A percentile compares a stretch with the other conserved stretches of the same genome.
Evolutionary conservation across 2,888 invertebrate species (phyloP).

Genomic region (Macaria notata): DNA sequence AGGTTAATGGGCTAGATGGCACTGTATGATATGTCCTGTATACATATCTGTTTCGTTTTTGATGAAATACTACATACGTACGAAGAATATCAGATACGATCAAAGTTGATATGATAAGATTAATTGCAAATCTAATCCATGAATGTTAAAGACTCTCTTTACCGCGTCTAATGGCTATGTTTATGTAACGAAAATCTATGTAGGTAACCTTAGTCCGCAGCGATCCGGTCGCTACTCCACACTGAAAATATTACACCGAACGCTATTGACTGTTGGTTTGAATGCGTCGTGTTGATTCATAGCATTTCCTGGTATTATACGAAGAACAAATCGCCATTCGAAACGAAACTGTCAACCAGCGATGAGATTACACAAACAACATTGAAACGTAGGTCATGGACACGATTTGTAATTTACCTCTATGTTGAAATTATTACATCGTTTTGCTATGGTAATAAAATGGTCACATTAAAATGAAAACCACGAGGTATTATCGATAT

Average conservation of each 20-base stretch:
- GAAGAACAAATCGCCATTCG: constrained; percentile 74
- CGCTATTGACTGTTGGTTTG: constrained; percentile 65
- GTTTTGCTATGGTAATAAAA: constrained; percentile 42
- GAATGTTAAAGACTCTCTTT: too few relatives aligned
- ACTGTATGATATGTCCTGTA: too few relatives aligned
- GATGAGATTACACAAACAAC: constrained; percentile 69
- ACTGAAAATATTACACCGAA: constrained; percentile 66
- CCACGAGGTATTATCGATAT: neutral
- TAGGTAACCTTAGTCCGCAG: constrained; percentile 54
- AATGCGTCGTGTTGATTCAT: constrained; percentile 73
- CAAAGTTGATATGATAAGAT: too few relatives aligned
- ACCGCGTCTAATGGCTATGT: too few relatives aligned
- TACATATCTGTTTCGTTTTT: too few relatives aligned
- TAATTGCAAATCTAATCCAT: too few relatives aligned
- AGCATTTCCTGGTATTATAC: constrained; percentile 81
- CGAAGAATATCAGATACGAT: too few relatives aligned
- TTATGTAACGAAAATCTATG: too few relatives aligned
- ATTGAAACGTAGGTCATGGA: constrained; percentile 42
- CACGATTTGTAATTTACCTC: constrained; percentile 54
- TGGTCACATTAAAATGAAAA: constrained; percentile 49
- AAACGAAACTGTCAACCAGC: constrained; percentile 72
- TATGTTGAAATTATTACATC: constrained; percentile 54
- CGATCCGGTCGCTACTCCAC: constrained; percentile 55
- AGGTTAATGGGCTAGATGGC: too few relatives aligned
- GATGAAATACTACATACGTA: too few relatives aligned